A percentile compares a stretch with the other conserved stretches of the same genome.
Conservation (phyloP, 2,797 vertebrate species). For the Hydrophis major region DNA sequence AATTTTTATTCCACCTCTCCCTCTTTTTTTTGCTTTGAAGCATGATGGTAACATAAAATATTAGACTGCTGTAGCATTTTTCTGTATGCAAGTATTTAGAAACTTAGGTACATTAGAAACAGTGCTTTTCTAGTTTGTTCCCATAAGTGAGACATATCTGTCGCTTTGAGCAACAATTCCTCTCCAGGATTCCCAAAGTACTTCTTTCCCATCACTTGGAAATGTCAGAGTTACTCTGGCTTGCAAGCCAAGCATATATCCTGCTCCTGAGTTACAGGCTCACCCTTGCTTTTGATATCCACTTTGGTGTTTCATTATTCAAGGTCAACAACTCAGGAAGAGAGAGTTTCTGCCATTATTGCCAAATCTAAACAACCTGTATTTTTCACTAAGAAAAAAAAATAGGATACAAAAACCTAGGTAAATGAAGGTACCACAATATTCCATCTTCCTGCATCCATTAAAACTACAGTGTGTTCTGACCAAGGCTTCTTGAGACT, state of each 20-base stretch:
- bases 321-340: not conserved
- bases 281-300: too few relatives aligned
- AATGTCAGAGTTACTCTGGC: not conserved
- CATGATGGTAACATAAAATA: not conserved
- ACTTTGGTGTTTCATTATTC: not conserved
- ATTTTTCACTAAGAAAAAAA: not conserved
- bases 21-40: not conserved
- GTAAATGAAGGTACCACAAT: not conserved
- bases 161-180: too few relatives aligned
- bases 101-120: not conserved
- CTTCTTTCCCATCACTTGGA: not conserved
- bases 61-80: not conserved
- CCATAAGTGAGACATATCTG: not conserved
- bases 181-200: not conserved
- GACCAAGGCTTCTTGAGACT: too few relatives aligned
- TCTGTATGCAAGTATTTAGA: not conserved
- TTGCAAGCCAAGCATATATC: not conserved
- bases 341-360: too few relatives aligned
- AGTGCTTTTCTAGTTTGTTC: not conserved
- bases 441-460: not conserved
- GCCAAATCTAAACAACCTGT: too few relatives aligned
- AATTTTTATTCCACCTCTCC: not conserved
- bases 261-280: not conserved
- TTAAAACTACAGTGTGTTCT: not conserved
- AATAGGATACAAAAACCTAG: not conserved